Conservation (phyloP, 2,888 invertebrate species). For the Chrysina gloriosa region DNA sequence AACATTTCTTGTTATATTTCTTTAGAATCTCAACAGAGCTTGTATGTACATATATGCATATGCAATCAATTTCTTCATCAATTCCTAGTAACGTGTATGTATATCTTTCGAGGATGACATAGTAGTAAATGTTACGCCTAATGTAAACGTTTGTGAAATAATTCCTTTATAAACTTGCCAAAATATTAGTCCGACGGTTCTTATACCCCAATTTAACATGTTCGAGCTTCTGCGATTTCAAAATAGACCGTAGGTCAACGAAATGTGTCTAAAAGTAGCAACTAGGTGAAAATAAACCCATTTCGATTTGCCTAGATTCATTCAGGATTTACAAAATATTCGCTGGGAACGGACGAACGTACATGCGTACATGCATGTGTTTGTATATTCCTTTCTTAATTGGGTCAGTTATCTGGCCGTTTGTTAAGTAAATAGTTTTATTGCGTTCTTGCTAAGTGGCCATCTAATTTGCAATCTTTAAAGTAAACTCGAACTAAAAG, state of each 20-base stretch:
- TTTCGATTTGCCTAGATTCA: not conserved
- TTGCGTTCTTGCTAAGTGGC: no score
- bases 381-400: not conserved
- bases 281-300: slow-evolving; percentile 5
- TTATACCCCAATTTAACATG: not conserved
- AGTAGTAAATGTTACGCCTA: not conserved
- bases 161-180: not conserved
- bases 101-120: not conserved
- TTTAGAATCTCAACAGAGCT: no score
- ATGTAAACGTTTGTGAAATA: not conserved
- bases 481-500: no score
- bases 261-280: slow-evolving; percentile 12
- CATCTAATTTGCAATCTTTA: no score
- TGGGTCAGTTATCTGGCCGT: no score
- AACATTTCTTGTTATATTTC: no score
- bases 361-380: no score
- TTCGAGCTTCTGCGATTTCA: slow-evolving; percentile 14
- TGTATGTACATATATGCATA: no score
- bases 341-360: not conserved
- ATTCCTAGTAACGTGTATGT: no score
- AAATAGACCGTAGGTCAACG: slow-evolving; percentile 32
- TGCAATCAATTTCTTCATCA: no score
- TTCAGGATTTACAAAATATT: not conserved
- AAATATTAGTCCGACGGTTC: not conserved
- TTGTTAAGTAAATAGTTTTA: no score